Conservation (phyloP, 2,888 invertebrate species). For the Orthosia gothica region DNA sequence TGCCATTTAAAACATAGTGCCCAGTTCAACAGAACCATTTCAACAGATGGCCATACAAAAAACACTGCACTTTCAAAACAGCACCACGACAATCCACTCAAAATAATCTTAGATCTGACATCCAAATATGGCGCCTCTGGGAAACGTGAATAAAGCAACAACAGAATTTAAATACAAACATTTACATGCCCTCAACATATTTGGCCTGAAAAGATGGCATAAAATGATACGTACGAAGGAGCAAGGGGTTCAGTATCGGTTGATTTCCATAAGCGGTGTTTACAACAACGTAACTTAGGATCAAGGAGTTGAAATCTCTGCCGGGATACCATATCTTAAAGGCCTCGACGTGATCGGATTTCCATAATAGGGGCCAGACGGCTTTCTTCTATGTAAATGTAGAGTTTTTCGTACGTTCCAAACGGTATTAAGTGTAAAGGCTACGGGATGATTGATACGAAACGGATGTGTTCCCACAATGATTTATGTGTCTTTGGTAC, state of each 20-base stretch:
- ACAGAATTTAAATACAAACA: conserved; percentile 65
- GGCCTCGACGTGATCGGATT: conserved; percentile 85
- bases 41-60: neutral
- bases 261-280: conserved; percentile 82
- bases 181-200: conserved; percentile 72
- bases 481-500: conserved; percentile 78
- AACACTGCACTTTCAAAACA: conserved; percentile 26
- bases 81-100: conserved; percentile 33
- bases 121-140: conserved; percentile 55
- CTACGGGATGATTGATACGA: conserved; percentile 83
- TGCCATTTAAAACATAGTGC: no score
- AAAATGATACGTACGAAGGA: conserved; percentile 69
- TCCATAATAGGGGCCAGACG: conserved; percentile 82
- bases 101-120: conserved; percentile 51
- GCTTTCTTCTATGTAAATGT: conserved; percentile 80
- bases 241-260: conserved; percentile 71
- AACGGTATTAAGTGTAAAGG: conserved; percentile 81
- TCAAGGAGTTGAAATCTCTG: conserved; percentile 84
- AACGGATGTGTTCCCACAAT: conserved; percentile 77
- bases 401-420: conserved; percentile 75
- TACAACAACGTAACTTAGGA: conserved; percentile 80
- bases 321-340: conserved; percentile 81
- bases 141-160: conserved; percentile 66
- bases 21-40: no score
- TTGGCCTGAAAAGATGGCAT: conserved; percentile 72